A percentile compares a stretch with the other conserved stretches of the same genome.
phyloP scores from a whole-genome alignment of 2,888 invertebrate species.

The Miltochrista miniata region DNA sequence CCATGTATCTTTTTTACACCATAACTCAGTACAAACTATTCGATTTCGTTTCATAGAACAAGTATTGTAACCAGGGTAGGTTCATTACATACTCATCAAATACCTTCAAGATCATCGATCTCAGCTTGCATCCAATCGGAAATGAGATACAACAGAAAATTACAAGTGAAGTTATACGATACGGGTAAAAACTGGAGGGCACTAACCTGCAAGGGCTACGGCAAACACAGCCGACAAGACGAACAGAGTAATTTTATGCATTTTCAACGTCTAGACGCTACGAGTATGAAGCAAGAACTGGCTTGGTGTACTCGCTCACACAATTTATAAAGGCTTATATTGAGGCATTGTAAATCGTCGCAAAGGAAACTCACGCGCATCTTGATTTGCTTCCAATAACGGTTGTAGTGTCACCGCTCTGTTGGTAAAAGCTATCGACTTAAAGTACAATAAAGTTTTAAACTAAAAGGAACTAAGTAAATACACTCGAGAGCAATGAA shows the following conservation, averaged over 20 bases:
- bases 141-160: conserved; percentile 45
- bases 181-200: conserved; percentile 68
- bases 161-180: conserved; percentile 39
- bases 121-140: conserved; percentile 43
- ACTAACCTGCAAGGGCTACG: conserved; percentile 78
- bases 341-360: conserved; percentile 43
- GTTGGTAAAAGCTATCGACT: too few relatives aligned
- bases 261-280: conserved; percentile 55
- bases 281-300: conserved; percentile 64
- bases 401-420: conserved; percentile 44
- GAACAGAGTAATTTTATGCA: conserved; percentile 64
- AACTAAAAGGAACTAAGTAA: conserved; percentile 50
- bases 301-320: conserved; percentile 50
- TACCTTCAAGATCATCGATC: conserved; percentile 12
- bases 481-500: too few relatives aligned
- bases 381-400: conserved; percentile 57
- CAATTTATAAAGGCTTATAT: conserved; percentile 63
- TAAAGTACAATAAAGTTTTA: too few relatives aligned
- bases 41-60: neutral
- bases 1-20: too few relatives aligned
- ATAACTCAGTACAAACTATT: too few relatives aligned
- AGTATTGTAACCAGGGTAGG: conserved; percentile 3
- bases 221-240: conserved; percentile 64
- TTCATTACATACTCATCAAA: conserved; percentile 10
- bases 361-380: conserved; percentile 52